These are phyloP conservation scores for Aromia moschata DNA, from an alignment of 2,888 invertebrate genomes.

Conservation along the genomic window DNA sequence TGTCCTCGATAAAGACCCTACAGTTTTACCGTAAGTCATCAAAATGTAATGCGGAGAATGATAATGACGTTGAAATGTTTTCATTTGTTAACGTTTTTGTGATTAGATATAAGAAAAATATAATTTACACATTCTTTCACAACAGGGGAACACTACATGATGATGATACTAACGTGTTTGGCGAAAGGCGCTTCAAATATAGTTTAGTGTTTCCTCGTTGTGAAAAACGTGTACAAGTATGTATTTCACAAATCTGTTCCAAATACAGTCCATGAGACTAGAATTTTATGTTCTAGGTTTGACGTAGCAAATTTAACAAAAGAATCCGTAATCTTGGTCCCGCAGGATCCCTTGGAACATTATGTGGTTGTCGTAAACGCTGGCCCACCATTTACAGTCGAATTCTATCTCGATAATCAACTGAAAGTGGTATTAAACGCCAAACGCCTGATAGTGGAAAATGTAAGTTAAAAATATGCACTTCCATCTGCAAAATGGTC, in stretches of 20 bases:
- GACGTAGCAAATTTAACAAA: background rate
- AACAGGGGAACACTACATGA: too few relatives aligned
- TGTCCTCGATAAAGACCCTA: slow-evolving; percentile 14
- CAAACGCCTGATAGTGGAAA: slow-evolving; percentile 3
- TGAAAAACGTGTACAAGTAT: too few relatives aligned
- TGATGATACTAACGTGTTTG: too few relatives aligned
- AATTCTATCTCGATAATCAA: background rate
- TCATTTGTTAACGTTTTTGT: too few relatives aligned
- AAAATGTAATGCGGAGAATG: background rate
- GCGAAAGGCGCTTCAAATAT: too few relatives aligned
- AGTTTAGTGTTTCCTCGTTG: too few relatives aligned
- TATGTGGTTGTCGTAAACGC: background rate
- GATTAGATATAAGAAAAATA: too few relatives aligned
- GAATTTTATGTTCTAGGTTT: background rate
- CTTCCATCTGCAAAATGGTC: too few relatives aligned
- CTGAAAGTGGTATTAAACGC: background rate
- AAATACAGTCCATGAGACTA: too few relatives aligned
- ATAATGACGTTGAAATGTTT: background rate
- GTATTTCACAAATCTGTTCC: too few relatives aligned
- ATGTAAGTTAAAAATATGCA: slow-evolving; percentile 2
- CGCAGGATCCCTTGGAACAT: background rate
- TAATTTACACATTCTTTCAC: too few relatives aligned
- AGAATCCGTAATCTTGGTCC: background rate
- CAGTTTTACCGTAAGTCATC: slow-evolving; percentile 3
- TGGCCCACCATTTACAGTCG: slow-evolving; percentile 2